These are phyloP conservation scores for Hippolais icterina DNA, from an alignment of 2,113 vertebrate species.

Conservation along the genomic window DNA sequence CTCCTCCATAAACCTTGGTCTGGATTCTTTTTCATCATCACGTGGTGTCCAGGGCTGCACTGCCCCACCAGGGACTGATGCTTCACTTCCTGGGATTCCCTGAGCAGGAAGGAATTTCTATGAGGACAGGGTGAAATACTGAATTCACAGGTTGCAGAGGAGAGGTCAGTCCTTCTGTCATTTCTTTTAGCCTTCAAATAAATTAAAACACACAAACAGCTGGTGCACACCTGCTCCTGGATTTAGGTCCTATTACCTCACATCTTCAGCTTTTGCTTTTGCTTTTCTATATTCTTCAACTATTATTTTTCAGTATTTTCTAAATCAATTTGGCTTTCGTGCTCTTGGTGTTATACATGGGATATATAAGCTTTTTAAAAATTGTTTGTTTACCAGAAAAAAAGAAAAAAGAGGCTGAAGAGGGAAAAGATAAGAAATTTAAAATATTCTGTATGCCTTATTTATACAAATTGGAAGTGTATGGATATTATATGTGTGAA, in stretches of 20 bases:
- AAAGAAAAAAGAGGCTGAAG: background rate
- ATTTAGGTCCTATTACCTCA: background rate
- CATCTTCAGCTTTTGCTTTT: background rate
- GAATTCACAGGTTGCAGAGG: background rate
- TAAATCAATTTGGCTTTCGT: background rate
- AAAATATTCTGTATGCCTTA: background rate
- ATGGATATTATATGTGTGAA: background rate
- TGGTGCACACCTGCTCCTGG: background rate
- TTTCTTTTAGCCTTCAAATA: background rate
- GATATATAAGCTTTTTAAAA: background rate
- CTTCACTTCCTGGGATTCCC: background rate
- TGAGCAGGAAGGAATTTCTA: background rate
- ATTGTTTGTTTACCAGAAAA: background rate
- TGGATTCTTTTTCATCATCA: background rate
- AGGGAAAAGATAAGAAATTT: background rate
- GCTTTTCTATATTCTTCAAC: background rate
- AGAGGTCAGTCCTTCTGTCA: background rate
- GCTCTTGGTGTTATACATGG: background rate
- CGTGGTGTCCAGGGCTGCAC: accelerated
- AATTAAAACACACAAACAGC: background rate
- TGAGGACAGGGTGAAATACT: background rate
- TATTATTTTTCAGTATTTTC: background rate
- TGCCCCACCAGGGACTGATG: background rate
- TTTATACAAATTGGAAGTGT: background rate
- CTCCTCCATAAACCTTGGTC: background rate